Evolutionary conservation across 2,113 vertebrate species (phyloP), one percentile per base, ranked within the genome.

Genomic region (Poeciliopsis prolifica): DNA sequence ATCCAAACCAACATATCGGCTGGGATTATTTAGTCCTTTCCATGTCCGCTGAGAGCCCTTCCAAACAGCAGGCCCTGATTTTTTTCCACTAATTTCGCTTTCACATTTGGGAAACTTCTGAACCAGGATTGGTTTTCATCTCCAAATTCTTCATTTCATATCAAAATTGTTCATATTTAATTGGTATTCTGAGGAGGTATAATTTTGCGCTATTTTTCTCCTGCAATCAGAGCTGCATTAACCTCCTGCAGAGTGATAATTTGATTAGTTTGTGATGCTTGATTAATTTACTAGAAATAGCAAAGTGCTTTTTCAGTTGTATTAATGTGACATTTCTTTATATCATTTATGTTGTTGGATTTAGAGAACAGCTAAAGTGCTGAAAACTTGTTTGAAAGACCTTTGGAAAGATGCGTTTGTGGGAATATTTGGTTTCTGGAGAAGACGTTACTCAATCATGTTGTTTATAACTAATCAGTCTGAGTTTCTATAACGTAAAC

Each of bases 1-100:
- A n/a, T 54, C 63, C 33, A 58, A 9, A 58, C 33, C 31, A 37
- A 35, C 68, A 70, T 70, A 60, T 70, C 33, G 31, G 24, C 24
- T 1, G 13, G 42, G 15, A 68, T 51, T 51, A 51, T 66, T 15
- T 11, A 5, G 4, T 5, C 37, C n/a, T 17, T n/a, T 58, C 8
- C 51, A 58, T 24, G 9, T 58, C 51, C 51, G 3, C 51, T n/a
- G 51, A n/a, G 51, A 58, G 22, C 22, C 12, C 13, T n/a, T 35
- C 31, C 31, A 33, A 65, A 22, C 63, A 65, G 63, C 31, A 58
- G 51, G 51, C 2, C 19, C 6, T 58, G 51, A n/a, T 58, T n/a
- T n/a, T 28, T n/a, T 17, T 22, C 22, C 19, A 58, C 5, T 58
- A n/a, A 58, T 58, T 58, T 58, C 51, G n/a, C 51, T n/a, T 58